Percentiles rank a stretch among this genome's conserved stretches.
Evolutionary conservation across 2,113 vertebrate species (phyloP).

Genomic region (Callaeas wilsoni): DNA sequence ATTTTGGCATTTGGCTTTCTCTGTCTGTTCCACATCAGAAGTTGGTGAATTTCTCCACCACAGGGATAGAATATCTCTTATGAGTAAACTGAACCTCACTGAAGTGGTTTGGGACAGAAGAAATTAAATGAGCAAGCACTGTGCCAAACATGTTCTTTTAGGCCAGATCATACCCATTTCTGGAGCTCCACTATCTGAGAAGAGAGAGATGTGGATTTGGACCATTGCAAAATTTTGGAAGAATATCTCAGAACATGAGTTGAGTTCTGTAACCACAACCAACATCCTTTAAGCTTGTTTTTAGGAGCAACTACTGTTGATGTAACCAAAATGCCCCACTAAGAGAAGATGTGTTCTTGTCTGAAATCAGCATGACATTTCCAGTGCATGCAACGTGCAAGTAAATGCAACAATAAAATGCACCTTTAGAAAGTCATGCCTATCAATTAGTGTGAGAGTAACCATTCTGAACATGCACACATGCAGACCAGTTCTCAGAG

Average conservation of each 20-base stretch:
- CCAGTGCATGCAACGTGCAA: neutral
- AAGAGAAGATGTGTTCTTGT: neutral
- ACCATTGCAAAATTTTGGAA: neutral
- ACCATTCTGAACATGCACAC: neutral
- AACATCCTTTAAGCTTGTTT: neutral
- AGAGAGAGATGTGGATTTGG: slow-evolving; percentile 42
- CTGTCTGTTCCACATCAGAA: slow-evolving; percentile 54
- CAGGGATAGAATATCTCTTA: slow-evolving; percentile 27
- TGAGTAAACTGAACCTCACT: slow-evolving; percentile 52
- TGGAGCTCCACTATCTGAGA: neutral
- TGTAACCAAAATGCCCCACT: neutral
- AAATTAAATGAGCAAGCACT: slow-evolving; percentile 29
- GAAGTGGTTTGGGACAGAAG: slow-evolving; percentile 58
- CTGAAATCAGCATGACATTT: neutral
- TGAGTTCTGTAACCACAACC: neutral
- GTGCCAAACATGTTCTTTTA: slow-evolving; percentile 19
- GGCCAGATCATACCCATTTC: slow-evolving; percentile 30
- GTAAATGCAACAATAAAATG: neutral
- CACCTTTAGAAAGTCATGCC: neutral
- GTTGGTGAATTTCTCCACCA: slow-evolving; percentile 34
- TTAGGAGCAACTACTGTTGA: neutral
- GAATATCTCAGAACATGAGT: neutral
- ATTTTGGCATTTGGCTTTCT: slow-evolving; percentile 20
- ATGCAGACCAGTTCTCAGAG: neutral
- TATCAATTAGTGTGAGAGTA: neutral